Percentiles rank a stretch among this genome's conserved stretches.
phyloP scores from a whole-genome alignment of 2,113 vertebrate genomes.

The Xiphophorus hellerii region DNA sequence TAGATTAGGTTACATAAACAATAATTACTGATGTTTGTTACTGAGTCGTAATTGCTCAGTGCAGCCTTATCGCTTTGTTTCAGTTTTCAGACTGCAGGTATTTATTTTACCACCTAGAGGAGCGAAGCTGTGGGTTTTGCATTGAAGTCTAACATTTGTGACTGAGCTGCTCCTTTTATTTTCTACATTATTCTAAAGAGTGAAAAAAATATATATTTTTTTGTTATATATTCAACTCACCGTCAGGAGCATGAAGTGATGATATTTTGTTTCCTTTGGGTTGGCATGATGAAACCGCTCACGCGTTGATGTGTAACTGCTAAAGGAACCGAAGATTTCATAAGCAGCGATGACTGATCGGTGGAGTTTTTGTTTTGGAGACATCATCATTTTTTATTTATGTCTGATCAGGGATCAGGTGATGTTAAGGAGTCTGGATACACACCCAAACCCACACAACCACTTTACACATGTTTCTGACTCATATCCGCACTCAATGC shows the following conservation, averaged over 20 bases:
- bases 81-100: background rate
- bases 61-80: constrained; percentile 5
- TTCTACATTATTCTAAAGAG: background rate
- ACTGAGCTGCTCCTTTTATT: constrained; percentile 33
- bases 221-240: background rate
- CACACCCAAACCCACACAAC: no score
- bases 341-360: constrained; percentile 36
- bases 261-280: constrained; percentile 18
- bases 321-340: constrained; percentile 11
- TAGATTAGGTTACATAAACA: background rate
- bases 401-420: background rate
- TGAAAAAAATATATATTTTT: background rate
- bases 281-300: constrained; percentile 44
- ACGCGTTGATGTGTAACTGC: constrained; percentile 51
- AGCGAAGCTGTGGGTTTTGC: constrained; percentile 15
- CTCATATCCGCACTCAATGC: background rate
- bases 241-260: constrained; percentile 12
- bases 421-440: background rate
- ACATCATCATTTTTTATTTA: constrained; percentile 1
- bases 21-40: constrained; percentile 29
- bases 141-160: constrained; percentile 29
- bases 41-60: constrained; percentile 27
- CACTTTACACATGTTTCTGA: background rate
- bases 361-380: constrained; percentile 23
- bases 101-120: background rate